Evolutionary conservation across 2,797 vertebrate species (phyloP).

Genomic region (Apodemus agrarius): DNA sequence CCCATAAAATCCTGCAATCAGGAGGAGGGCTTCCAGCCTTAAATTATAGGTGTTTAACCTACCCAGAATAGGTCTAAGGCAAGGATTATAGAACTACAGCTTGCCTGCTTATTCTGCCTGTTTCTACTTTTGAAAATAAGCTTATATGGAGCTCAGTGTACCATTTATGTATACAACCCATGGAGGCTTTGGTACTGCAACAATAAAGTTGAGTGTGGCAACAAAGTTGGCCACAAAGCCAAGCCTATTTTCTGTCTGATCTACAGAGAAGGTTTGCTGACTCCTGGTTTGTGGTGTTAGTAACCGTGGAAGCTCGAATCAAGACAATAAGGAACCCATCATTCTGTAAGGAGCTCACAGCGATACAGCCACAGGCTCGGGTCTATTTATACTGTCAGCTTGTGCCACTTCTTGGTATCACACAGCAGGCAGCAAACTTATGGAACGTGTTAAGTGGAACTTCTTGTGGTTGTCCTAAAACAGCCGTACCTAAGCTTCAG

Average conservation of each 20-base stretch:
- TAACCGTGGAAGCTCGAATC: neutral
- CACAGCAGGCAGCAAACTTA: constrained; percentile 68
- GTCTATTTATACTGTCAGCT: constrained; percentile 58
- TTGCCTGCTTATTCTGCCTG: neutral
- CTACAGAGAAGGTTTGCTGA: neutral
- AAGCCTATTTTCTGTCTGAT: neutral
- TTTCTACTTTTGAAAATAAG: neutral
- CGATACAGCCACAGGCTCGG: neutral
- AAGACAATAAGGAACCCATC: neutral
- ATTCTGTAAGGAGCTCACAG: neutral
- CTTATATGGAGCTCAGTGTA: neutral
- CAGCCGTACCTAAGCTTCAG: constrained; percentile 43
- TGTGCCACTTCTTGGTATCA: constrained; percentile 32
- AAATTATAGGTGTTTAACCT: neutral
- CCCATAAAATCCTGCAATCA: neutral
- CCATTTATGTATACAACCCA: neutral
- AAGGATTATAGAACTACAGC: neutral
- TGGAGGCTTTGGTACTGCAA: neutral
- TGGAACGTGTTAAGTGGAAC: constrained; percentile 70
- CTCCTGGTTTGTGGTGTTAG: neutral
- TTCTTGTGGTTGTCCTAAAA: constrained; percentile 65
- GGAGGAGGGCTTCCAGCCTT: neutral
- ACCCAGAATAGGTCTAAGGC: neutral
- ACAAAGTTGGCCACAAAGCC: neutral
- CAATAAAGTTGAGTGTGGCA: neutral